Conservation (phyloP, 1,140 invertebrate species). For the Helicoverpa armigera region DNA sequence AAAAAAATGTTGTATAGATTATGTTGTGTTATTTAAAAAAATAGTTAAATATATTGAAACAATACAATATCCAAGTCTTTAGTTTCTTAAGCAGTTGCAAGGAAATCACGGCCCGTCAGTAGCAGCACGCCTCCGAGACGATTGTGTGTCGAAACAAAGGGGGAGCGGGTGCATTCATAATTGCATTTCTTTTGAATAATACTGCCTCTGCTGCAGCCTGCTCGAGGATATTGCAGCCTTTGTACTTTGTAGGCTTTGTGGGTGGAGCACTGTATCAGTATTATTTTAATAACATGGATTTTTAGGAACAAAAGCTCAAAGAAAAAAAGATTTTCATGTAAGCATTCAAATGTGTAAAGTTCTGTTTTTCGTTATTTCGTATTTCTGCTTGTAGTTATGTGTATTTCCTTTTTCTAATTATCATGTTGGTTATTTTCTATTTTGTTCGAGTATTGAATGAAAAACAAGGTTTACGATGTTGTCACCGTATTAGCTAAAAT, state of each 20-base stretch:
- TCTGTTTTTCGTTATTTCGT: no score
- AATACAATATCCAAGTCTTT: no score
- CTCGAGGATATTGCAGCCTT: not conserved
- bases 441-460: not conserved
- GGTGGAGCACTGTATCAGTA: not conserved
- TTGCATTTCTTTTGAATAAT: constrained; percentile 21
- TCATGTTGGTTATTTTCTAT: not conserved
- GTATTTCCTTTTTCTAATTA: not conserved
- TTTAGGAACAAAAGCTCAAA: no score
- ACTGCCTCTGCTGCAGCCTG: not conserved
- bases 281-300: not conserved
- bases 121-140: constrained; percentile 2
- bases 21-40: no score
- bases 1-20: no score
- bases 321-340: no score
- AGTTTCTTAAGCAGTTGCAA: not conserved
- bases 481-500: not conserved
- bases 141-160: constrained; percentile 6
- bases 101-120: constrained; percentile 3
- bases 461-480: not conserved
- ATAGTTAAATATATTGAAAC: no score
- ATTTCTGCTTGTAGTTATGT: no score
- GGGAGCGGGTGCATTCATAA: constrained; percentile 4
- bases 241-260: not conserved
- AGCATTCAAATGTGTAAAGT: no score